Percentiles rank a stretch among this genome's conserved stretches.
These are phyloP conservation scores for Magallana gigas DNA, from an alignment of 1,140 invertebrate species.

Conservation along the genomic window DNA sequence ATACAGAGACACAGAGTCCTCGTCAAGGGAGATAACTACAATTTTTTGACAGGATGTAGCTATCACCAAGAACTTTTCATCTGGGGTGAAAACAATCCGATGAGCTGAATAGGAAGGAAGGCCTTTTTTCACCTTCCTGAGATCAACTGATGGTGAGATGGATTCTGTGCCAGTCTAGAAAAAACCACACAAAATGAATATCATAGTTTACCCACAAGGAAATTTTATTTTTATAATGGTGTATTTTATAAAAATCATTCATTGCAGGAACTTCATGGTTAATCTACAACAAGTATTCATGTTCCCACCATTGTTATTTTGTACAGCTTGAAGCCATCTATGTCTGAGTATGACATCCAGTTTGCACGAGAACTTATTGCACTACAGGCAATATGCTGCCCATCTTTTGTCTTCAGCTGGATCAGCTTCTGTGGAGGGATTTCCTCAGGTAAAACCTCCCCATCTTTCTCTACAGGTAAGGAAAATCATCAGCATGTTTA, in stretches of 20 bases:
- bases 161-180: constrained; percentile 48
- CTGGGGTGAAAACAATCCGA: constrained; percentile 57
- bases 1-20: constrained; percentile 33
- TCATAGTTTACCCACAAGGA: too few relatives aligned
- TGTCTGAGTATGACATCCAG: constrained; percentile 88
- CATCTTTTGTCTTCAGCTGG: constrained; percentile 82
- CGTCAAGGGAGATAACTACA: constrained; percentile 57
- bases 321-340: constrained; percentile 84
- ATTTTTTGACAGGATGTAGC: constrained; percentile 60
- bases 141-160: constrained; percentile 49
- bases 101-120: constrained; percentile 58
- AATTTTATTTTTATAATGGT: too few relatives aligned
- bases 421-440: constrained; percentile 85
- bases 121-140: constrained; percentile 50
- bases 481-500: not conserved
- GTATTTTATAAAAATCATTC: too few relatives aligned
- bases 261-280: too few relatives aligned
- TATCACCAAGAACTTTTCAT: constrained; percentile 56
- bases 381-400: constrained; percentile 84
- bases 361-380: constrained; percentile 85
- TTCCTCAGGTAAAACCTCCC: constrained; percentile 77
- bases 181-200: not conserved
- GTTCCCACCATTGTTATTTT: constrained; percentile 82
- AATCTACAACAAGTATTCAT: not conserved
- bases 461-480: constrained; percentile 65